Evolutionary conservation across 2,113 vertebrate genomes (phyloP), one percentile per base, ranked within the genome.

Genomic region (Chionis minor): DNA sequence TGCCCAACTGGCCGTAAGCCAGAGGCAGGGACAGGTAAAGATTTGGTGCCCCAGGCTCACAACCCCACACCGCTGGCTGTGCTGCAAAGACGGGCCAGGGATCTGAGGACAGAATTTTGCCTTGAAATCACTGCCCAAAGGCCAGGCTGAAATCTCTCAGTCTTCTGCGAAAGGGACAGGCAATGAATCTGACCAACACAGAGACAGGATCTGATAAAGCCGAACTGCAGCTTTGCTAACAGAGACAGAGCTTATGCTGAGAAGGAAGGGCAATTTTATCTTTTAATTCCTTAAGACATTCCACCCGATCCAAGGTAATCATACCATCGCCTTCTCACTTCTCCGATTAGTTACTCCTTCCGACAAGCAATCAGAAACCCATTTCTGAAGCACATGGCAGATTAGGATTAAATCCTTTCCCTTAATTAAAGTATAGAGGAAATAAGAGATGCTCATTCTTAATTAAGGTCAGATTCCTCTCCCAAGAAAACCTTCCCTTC

Each of bases 281-380:
- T 90, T 65, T 92, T 92, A 95, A 94, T 86, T 88, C 95, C 81
- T 81, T 95, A 55, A 91, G 85, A 88, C 42, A 58, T 13, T 90
- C 87, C 92, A 88, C 73, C 74, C 0, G 2, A 96, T 78, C 81
- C 74, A 20, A 38, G 45, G 74, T 24, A 94, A 96, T 88, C 54
- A 26, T 11, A 26, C 32, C 84, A 47, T 30, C 0, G 4, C 69
- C 78, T 91, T 79, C 91, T 85, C 84, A 72, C 89, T 77, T 54
- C 84, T 45, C 86, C 5, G 5, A 75, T 84, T 38, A 93, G 80
- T 88, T 84, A 32, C 38, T 85, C 69, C 54, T 79, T 18, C 91
- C 27, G 1, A 45, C 32, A 47, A 92, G 69, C 45, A 74, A 86
- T 61, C 84, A 75, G 30, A 81, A 93, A 74, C 7, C 35, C 40